Base-by-base conservation (phyloP, 1,140 invertebrate genomes). In the Hycleus phaleratus region DNA sequence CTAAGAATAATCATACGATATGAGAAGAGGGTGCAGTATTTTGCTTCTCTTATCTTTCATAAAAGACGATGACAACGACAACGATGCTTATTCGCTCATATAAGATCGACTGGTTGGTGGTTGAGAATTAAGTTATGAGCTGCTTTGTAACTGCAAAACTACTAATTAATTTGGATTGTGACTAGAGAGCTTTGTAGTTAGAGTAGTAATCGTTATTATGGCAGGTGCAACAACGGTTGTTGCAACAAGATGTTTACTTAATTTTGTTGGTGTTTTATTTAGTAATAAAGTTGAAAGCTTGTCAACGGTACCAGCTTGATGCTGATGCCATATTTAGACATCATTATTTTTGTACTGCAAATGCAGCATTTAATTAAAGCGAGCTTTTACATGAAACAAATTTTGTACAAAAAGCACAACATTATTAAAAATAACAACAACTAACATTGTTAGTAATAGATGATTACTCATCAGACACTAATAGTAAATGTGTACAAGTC, bases 1-100 rank as follows among this genome's bases (percentile, higher is more conserved):
- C 50, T 46, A 66, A 59, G 62, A 62, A 64, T 66, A 64, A 66
- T 64, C 62, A 62, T 32, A 32, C 49, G 62, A 60, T 62, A 62
- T 57, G 55, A 50, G 55, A 50, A 18, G 59, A 63, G 56, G 56
- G 58, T 61, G 59, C 50, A 60, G 58, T 60, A 58, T 42, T 63
- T 55, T 42, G 57, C 59, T 56, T 55, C 61, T 59, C 56, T 63
- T 60, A n/a, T 58, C 24, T 46, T 49, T 54, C 51, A 42, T 46
- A 42, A 32, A 55, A 61, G 46, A 61, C 55, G 50, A 42, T 7
- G 32, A 18, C 18, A 18, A 18, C 18, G 18, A 18, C 18, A 18
- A 18, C 32, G 32, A 7, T 7, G 50, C 18, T 50, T 59, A 54
- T 61, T 63, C 50, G 46, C 54, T 56, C 55, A 49, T 58, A 54